Percentiles rank a stretch among this genome's conserved stretches.
Conservation (phyloP, 2,797 vertebrate species). For the Rousettus madagascariensis region DNA sequence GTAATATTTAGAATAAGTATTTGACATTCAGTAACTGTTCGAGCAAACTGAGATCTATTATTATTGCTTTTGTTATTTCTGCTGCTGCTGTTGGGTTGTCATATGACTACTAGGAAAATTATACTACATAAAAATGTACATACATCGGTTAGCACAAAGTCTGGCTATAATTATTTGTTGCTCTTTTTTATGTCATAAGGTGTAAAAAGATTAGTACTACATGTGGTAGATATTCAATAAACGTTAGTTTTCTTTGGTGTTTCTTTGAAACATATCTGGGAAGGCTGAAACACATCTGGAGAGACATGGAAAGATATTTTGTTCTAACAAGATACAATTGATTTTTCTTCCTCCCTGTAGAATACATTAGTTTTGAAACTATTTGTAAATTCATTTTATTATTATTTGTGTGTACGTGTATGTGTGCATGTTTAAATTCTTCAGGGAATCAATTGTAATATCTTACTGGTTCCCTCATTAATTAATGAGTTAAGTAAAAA, state of each 20-base stretch:
- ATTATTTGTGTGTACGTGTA: not conserved
- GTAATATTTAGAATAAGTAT: not conserved
- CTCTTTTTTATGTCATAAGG: not conserved
- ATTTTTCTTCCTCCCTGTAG: not conserved
- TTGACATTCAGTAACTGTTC: not conserved
- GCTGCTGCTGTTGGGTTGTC: not conserved
- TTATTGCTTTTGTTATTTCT: not conserved
- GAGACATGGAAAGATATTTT: not conserved
- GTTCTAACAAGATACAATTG: not conserved
- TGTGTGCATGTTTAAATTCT: not conserved
- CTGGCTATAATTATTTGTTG: not conserved
- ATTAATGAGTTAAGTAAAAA: not conserved
- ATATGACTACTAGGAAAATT: not conserved
- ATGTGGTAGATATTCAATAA: not conserved
- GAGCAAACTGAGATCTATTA: not conserved
- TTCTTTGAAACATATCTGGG: not conserved
- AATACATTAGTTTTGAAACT: not conserved
- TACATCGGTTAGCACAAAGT: not conserved
- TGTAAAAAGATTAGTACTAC: not conserved
- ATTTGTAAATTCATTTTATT: not conserved
- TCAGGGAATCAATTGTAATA: not conserved
- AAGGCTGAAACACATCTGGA: not conserved
- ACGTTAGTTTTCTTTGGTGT: not conserved
- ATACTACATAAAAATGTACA: not conserved
- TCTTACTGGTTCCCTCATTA: not conserved